Evolutionary conservation across 2,113 vertebrate species (phyloP).

Genomic region (Micromys minutus): DNA sequence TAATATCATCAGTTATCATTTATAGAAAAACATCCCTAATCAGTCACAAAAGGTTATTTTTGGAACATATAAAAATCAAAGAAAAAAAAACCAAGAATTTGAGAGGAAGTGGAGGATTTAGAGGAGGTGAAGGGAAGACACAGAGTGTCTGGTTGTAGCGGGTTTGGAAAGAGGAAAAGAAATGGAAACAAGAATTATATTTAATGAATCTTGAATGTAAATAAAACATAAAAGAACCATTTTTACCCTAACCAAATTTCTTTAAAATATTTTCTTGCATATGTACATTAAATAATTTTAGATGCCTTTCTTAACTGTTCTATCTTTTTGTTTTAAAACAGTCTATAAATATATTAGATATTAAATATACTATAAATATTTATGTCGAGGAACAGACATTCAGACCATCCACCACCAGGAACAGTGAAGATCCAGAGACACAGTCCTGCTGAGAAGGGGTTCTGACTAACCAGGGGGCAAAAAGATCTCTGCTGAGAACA

Average conservation of each 20-base stretch:
- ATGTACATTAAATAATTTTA: neutral
- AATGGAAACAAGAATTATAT: neutral
- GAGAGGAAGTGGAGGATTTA: neutral
- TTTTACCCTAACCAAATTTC: neutral
- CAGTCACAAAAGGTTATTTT: neutral
- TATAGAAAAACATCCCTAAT: neutral
- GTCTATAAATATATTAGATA: neutral
- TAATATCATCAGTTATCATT: neutral
- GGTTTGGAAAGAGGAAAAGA: neutral
- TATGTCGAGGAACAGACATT: too few species aligned
- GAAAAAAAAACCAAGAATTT: neutral
- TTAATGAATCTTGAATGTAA: neutral
- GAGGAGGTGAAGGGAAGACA: neutral
- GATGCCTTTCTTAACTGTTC: neutral
- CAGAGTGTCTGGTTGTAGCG: too few species aligned
- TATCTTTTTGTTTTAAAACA: conserved; percentile 44
- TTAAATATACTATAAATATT: neutral
- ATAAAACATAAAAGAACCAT: neutral
- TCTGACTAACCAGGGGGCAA: too few species aligned
- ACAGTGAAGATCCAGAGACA: too few species aligned
- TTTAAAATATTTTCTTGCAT: neutral
- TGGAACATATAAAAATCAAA: neutral
- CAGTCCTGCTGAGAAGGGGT: too few species aligned
- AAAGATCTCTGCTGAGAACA: too few species aligned
- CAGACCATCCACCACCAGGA: too few species aligned